A percentile compares a stretch with the other conserved stretches of the same genome.
phyloP scores from a whole-genome alignment of 1,140 invertebrate species.

The Matsumurasca onukii region DNA sequence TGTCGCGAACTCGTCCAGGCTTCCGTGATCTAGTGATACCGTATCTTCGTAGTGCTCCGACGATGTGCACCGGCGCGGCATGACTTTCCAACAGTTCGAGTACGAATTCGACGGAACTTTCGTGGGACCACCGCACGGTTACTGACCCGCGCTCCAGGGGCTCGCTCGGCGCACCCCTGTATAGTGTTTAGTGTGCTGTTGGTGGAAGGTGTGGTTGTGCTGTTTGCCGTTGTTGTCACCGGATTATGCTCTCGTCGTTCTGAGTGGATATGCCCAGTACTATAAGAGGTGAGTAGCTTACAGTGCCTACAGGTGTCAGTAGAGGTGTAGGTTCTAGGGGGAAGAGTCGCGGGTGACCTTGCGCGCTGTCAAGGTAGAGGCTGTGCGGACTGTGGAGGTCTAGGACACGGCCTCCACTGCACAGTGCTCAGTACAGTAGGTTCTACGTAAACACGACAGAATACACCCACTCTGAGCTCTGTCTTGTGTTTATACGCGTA shows the following conservation, averaged over 20 bases:
- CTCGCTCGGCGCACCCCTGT: too few species aligned
- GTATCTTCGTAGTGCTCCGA: not conserved
- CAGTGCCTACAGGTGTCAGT: too few species aligned
- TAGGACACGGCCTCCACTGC: not conserved
- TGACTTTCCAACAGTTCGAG: constrained; percentile 24
- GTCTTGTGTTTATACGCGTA: too few species aligned
- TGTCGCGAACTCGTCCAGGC: not conserved
- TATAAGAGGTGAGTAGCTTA: constrained; percentile 28
- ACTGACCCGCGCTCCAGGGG: constrained; percentile 17
- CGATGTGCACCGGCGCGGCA: constrained; percentile 11
- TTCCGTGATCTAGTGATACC: not conserved
- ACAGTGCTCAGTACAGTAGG: not conserved
- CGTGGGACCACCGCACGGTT: constrained; percentile 28
- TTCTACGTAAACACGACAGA: too few species aligned
- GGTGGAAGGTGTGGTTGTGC: too few species aligned
- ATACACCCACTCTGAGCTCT: not conserved
- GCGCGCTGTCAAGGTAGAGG: too few species aligned
- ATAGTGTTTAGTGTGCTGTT: not conserved
- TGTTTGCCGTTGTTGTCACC: not conserved
- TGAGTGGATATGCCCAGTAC: constrained; percentile 33
- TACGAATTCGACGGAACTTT: constrained; percentile 35
- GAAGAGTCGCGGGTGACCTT: too few species aligned
- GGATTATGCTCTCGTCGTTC: constrained; percentile 11
- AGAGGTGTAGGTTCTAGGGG: too few species aligned
- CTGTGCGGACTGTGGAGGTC: too few species aligned